These are phyloP conservation scores for Corynorhinus townsendii DNA, from an alignment of 2,113 vertebrate genomes.

Conservation along the genomic window DNA sequence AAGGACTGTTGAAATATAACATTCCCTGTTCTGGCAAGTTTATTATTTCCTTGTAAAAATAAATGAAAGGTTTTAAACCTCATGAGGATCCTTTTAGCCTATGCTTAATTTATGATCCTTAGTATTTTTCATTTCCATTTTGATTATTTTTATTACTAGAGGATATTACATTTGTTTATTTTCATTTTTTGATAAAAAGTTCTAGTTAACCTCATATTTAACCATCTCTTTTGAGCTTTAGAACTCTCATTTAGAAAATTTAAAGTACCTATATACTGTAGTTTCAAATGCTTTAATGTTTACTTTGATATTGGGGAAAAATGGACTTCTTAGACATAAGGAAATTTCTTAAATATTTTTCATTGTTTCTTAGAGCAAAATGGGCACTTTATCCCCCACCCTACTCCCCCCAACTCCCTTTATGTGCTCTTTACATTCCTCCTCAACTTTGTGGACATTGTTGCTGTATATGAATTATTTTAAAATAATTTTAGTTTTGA, in stretches of 20 bases:
- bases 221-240: neutral
- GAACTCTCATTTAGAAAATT: neutral
- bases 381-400: neutral
- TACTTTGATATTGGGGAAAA: constrained; percentile 16
- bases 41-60: neutral
- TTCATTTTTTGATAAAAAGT: neutral
- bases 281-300: neutral
- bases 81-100: neutral
- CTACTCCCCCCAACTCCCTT: too few species aligned
- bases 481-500: constrained; percentile 10
- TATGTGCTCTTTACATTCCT: neutral
- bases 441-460: neutral
- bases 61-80: neutral
- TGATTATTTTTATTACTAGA: constrained; percentile 5
- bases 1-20: neutral
- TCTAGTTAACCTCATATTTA: neutral
- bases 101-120: constrained; percentile 10
- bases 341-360: neutral
- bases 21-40: neutral
- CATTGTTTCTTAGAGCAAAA: constrained; percentile 11
- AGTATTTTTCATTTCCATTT: constrained; percentile 42
- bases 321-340: neutral
- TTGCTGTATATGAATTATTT: constrained; percentile 15
- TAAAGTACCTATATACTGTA: neutral
- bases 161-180: neutral